These are phyloP conservation scores for Lichenostomus cassidix DNA, from an alignment of 2,113 vertebrate species.

Conservation along the genomic window DNA sequence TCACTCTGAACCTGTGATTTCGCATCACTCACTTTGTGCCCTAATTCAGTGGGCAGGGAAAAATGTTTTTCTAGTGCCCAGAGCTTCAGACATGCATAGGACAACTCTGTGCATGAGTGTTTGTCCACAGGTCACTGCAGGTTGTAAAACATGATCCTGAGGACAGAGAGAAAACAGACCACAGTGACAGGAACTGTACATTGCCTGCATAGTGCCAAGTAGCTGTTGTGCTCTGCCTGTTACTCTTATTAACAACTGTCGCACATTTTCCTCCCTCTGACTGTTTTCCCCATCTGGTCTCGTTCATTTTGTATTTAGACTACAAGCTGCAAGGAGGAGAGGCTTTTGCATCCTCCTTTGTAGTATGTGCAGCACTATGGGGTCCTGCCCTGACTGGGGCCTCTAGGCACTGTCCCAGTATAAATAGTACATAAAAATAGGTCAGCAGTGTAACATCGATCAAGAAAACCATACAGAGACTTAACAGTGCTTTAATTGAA, in stretches of 20 bases:
- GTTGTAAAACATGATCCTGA: not conserved
- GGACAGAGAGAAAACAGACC: not conserved
- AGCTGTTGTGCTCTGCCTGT: not conserved
- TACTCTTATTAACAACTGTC: not conserved
- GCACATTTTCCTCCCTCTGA: not conserved
- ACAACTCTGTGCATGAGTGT: accelerated
- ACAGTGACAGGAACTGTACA: not conserved
- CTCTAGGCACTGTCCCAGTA: slow-evolving; percentile 24
- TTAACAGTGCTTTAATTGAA: not conserved
- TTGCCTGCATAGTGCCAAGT: not conserved
- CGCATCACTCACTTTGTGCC: not conserved
- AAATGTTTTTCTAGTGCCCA: not conserved
- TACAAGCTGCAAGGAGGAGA: not conserved
- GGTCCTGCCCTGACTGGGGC: not conserved
- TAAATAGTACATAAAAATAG: slow-evolving; percentile 54
- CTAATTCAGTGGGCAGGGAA: not conserved
- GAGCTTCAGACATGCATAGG: not conserved
- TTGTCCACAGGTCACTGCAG: not conserved
- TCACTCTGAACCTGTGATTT: not conserved
- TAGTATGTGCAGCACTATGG: not conserved
- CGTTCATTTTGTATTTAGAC: not conserved
- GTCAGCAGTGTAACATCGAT: not conserved
- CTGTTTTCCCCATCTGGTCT: not conserved
- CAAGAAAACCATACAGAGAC: not conserved
- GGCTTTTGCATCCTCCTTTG: not conserved